These are phyloP conservation scores for Lithophane semibrunnea DNA, from an alignment of 2,888 invertebrate species.

Conservation along the genomic window DNA sequence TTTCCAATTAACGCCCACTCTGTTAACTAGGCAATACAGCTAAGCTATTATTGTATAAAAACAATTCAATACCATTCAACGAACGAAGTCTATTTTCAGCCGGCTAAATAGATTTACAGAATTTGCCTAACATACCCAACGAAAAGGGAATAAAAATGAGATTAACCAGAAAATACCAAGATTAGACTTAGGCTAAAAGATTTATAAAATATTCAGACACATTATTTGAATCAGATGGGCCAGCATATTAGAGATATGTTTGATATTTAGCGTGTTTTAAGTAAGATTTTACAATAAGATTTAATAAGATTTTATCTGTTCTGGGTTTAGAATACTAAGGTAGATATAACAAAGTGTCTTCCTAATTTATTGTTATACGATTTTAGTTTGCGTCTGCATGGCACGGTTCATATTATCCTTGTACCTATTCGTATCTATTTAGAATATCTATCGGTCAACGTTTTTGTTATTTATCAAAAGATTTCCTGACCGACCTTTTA, in stretches of 20 bases:
- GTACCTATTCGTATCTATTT: background rate
- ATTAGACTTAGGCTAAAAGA: conserved; percentile 19
- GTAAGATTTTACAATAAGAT: background rate
- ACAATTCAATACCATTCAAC: conserved; percentile 38
- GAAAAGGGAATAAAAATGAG: conserved; percentile 39
- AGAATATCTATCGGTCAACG: background rate
- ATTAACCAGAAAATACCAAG: conserved; percentile 19
- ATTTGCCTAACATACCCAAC: conserved; percentile 22
- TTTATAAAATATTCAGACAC: conserved; percentile 42
- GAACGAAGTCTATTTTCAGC: conserved; percentile 42
- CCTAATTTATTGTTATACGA: background rate
- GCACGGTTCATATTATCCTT: background rate
- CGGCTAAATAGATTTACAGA: conserved; percentile 23
- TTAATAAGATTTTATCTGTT: background rate
- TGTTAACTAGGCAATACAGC: conserved; percentile 55
- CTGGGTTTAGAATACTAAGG: background rate
- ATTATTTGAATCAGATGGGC: conserved; percentile 10
- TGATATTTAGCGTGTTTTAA: conserved; percentile 4
- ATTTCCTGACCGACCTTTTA: too few relatives aligned
- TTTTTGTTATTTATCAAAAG: too few relatives aligned
- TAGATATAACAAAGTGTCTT: background rate
- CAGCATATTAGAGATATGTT: background rate
- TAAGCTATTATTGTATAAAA: conserved; percentile 64
- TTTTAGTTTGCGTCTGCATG: background rate
- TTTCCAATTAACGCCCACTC: conserved; percentile 76